Evolutionary conservation across 2,888 invertebrate species (phyloP), one percentile per base, ranked within the genome.

Genomic region (Elegia similella): DNA sequence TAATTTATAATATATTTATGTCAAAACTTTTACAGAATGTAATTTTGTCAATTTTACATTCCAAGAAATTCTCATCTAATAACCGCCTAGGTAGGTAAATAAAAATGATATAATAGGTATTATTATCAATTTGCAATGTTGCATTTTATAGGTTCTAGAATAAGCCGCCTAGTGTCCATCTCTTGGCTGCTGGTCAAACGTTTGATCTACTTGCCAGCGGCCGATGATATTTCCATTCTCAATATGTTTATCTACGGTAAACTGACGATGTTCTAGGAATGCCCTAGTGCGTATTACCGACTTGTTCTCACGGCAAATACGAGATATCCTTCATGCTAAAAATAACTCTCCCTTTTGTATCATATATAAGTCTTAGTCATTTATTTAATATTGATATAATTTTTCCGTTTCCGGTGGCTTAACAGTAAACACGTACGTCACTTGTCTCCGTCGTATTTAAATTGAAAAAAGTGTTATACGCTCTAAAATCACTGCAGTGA

Each of bases 211-310:
- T 38, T 38, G 38, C 38, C 38, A 38, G 38, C 38, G 12, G n/a
- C 44, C 15, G 17, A 53, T 42, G 53, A 29, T 30, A 43, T 55
- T 54, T 44, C 32, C 13, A 55, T 46, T 55, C 44, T n/a, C n/a
- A 6, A 44, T 43, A 55, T 44, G 54, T 44, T 52, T 43, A 29
- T 16, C 7, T 17, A 34, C 30, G 13, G 12, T 44, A 50, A 50
- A 34, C 34, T n/a, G 15, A 15, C 10, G 13, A 55, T 44, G 54
- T 55, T 55, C 17, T 55, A 55, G n/a, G 54, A 46, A 55, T 55
- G 16, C 7, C 29, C 13, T 52, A 34, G 23, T 34, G 7, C 38
- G 13, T 50, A 16, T 16, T 16, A 23, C 23, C 16, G 50, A 12
- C 17, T 38, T 17, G 17, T 38, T 50, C 50, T 50, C 50, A 50